Conservation (phyloP, 2,797 vertebrate species). For the Gymnothorax reevesii region DNA sequence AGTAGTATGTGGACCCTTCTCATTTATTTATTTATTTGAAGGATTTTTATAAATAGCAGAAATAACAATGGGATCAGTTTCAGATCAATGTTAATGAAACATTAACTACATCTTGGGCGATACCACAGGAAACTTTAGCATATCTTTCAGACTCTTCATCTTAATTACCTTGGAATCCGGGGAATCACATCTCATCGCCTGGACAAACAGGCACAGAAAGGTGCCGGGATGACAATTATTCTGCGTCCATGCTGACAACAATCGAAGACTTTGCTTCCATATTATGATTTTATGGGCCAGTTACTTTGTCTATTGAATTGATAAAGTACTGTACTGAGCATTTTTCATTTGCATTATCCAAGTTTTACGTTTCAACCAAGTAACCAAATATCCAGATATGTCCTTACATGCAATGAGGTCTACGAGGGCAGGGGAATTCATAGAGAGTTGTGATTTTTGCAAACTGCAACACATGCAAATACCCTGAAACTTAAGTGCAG, state of each 20-base stretch:
- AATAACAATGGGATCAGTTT: background rate
- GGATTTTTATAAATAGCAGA: background rate
- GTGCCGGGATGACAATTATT: background rate
- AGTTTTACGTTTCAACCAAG: background rate
- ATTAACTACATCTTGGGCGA: background rate
- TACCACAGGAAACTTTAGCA: slow-evolving; percentile 1
- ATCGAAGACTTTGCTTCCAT: background rate
- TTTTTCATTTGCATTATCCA: background rate
- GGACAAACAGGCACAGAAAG: background rate
- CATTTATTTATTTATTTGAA: background rate
- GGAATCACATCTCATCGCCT: background rate
- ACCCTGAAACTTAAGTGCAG: too few species aligned
- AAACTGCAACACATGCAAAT: too few species aligned
- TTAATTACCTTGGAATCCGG: background rate
- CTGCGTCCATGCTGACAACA: background rate
- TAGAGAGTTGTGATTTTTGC: too few species aligned
- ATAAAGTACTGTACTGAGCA: background rate
- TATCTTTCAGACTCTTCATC: background rate
- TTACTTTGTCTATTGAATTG: background rate
- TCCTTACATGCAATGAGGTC: background rate
- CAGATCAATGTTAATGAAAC: slow-evolving; percentile 6
- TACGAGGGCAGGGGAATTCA: too few species aligned
- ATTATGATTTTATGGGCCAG: background rate
- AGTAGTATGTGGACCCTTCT: background rate
- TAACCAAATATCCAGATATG: background rate